phyloP scores from a whole-genome alignment of 2,888 invertebrate species.

The Stenichneumon culpator region DNA sequence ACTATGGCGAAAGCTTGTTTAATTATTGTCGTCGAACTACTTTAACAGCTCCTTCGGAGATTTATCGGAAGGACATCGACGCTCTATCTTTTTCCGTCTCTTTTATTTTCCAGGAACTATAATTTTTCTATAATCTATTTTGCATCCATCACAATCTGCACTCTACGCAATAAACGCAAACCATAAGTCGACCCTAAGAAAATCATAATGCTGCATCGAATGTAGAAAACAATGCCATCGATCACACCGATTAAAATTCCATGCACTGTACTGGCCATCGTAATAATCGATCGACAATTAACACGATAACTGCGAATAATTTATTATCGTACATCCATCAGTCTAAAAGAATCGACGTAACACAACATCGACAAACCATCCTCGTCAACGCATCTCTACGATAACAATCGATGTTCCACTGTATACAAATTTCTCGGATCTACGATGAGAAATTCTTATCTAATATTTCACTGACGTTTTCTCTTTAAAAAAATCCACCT shows the following conservation, averaged over 20 bases:
- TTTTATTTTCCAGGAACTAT: slow-evolving; percentile 47
- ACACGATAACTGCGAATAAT: slow-evolving; percentile 2
- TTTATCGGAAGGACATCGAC: slow-evolving; percentile 12
- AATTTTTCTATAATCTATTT: slow-evolving; percentile 31
- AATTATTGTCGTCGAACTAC: slow-evolving; percentile 3
- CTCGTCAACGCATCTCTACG: slow-evolving; percentile 24
- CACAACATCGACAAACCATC: slow-evolving; percentile 4
- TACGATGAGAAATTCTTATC: slow-evolving; percentile 50
- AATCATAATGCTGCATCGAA: slow-evolving; percentile 12
- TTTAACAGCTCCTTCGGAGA: slow-evolving; percentile 1
- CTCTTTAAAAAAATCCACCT: neutral
- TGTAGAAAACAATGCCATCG: neutral
- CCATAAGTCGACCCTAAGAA: slow-evolving; percentile 1
- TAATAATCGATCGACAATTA: slow-evolving; percentile 15
- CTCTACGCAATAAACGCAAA: neutral
- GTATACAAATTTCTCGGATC: slow-evolving; percentile 28
- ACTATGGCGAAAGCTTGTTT: neutral
- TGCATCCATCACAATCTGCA: neutral
- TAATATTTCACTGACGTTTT: slow-evolving; percentile 10
- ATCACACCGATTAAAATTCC: slow-evolving; percentile 8
- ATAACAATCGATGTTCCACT: slow-evolving; percentile 56
- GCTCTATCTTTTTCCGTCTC: slow-evolving; percentile 21
- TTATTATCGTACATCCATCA: neutral
- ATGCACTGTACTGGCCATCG: slow-evolving; percentile 2
- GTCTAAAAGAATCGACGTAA: slow-evolving; percentile 10